Conservation (phyloP, 2,113 vertebrate species). For the Tragelaphus scriptus region DNA sequence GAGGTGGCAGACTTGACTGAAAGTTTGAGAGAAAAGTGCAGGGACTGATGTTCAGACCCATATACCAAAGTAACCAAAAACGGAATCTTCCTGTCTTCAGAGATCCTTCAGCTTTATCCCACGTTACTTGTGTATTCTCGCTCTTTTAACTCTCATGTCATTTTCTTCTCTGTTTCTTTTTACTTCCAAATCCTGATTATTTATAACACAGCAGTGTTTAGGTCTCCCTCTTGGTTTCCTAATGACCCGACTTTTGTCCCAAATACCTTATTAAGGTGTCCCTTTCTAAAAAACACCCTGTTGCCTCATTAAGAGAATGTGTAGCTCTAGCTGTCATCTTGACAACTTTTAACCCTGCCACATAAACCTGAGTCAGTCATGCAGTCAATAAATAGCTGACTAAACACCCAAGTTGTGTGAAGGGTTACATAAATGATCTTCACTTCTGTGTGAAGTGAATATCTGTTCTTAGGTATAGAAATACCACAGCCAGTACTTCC, state of each 20-base stretch:
- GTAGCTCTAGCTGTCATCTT: not conserved
- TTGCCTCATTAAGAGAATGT: not conserved
- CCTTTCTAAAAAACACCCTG: not conserved
- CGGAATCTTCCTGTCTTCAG: not conserved
- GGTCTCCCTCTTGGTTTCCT: not conserved
- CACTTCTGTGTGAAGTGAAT: not conserved
- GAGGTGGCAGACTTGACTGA: not conserved
- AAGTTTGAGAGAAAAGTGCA: not conserved
- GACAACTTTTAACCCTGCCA: not conserved
- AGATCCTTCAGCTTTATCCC: not conserved
- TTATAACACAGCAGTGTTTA: not conserved
- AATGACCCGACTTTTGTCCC: not conserved
- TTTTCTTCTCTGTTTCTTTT: not conserved
- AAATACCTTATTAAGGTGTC: not conserved
- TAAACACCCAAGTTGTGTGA: not conserved
- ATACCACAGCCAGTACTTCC: not conserved
- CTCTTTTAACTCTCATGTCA: not conserved
- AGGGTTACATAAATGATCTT: not conserved
- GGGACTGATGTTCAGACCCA: not conserved
- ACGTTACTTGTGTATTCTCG: not conserved
- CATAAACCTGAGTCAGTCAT: not conserved
- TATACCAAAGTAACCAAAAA: not conserved
- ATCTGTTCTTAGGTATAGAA: not conserved
- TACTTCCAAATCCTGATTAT: not conserved
- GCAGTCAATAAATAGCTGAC: not conserved